Conservation (phyloP, 2,888 invertebrate species). For the Dione juno region DNA sequence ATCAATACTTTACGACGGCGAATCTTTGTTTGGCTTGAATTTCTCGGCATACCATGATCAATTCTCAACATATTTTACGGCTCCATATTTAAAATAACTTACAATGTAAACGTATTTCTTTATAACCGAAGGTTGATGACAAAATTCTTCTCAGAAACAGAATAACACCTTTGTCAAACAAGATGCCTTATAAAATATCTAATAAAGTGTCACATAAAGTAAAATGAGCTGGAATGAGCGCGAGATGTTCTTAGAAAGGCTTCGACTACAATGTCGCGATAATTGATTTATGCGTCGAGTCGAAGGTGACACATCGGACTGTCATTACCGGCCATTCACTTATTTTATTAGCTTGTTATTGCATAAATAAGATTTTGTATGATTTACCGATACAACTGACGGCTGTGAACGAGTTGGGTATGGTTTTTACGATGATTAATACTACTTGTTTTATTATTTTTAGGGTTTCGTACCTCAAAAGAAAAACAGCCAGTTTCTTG, state of each 20-base stretch:
- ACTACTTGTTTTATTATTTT: neutral
- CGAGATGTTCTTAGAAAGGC: slow-evolving; percentile 58
- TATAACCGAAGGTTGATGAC: slow-evolving; percentile 62
- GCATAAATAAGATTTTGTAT: slow-evolving; percentile 14
- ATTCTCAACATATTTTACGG: slow-evolving; percentile 45
- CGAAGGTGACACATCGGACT: slow-evolving; percentile 55
- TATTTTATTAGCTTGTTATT: slow-evolving; percentile 27
- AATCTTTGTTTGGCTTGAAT: slow-evolving; percentile 39
- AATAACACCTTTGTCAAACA: slow-evolving; percentile 64
- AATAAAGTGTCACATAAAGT: slow-evolving; percentile 80
- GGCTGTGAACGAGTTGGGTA: neutral
- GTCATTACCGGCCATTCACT: slow-evolving; percentile 23
- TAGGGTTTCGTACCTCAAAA: too few species aligned
- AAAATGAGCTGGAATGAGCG: slow-evolving; percentile 50
- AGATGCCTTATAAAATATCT: slow-evolving; percentile 59
- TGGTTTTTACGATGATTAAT: slow-evolving; percentile 5
- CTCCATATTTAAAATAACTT: slow-evolving; percentile 35
- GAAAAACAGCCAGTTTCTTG: too few species aligned
- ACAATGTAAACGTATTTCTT: slow-evolving; percentile 64
- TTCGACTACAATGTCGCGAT: slow-evolving; percentile 63
- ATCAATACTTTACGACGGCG: slow-evolving; percentile 32
- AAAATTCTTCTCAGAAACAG: slow-evolving; percentile 72
- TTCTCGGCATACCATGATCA: slow-evolving; percentile 39
- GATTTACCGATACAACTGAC: slow-evolving; percentile 2
- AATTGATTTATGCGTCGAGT: slow-evolving; percentile 56